phyloP scores from a whole-genome alignment of 2,797 vertebrate genomes.

The Heterohyrax brucei region DNA sequence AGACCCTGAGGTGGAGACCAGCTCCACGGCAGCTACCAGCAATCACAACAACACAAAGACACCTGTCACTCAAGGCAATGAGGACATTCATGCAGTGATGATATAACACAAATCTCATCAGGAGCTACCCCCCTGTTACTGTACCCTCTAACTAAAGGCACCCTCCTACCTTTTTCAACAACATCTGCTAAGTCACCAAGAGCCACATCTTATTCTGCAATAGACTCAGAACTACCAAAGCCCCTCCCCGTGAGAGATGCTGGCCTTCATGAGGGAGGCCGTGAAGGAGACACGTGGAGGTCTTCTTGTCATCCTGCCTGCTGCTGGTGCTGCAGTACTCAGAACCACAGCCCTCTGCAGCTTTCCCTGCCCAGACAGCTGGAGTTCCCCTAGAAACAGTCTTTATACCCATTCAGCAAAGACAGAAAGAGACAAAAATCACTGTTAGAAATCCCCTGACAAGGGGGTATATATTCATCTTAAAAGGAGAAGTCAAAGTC shows the following conservation, averaged over 20 bases:
- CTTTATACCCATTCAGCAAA: background rate
- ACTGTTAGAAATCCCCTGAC: background rate
- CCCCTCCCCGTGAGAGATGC: fast-evolving
- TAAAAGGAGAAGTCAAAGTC: background rate
- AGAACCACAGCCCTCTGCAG: background rate
- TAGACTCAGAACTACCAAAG: background rate
- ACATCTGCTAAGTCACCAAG: background rate
- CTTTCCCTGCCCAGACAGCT: background rate
- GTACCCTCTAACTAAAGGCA: background rate
- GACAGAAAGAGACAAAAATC: background rate
- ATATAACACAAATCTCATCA: background rate
- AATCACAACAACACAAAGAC: background rate
- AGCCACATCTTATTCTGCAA: background rate
- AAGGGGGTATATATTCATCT: background rate
- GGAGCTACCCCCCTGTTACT: background rate
- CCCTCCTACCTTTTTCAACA: background rate
- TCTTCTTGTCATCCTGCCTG: background rate
- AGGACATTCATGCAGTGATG: background rate
- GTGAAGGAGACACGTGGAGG: no score
- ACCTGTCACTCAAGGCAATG: background rate
- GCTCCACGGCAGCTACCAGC: background rate
- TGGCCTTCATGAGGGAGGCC: background rate
- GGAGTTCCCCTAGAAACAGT: background rate
- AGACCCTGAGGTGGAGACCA: background rate
- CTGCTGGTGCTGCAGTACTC: background rate